These are phyloP conservation scores for Sminthurides aquaticus DNA, from an alignment of 2,888 invertebrate genomes.

Conservation along the genomic window DNA sequence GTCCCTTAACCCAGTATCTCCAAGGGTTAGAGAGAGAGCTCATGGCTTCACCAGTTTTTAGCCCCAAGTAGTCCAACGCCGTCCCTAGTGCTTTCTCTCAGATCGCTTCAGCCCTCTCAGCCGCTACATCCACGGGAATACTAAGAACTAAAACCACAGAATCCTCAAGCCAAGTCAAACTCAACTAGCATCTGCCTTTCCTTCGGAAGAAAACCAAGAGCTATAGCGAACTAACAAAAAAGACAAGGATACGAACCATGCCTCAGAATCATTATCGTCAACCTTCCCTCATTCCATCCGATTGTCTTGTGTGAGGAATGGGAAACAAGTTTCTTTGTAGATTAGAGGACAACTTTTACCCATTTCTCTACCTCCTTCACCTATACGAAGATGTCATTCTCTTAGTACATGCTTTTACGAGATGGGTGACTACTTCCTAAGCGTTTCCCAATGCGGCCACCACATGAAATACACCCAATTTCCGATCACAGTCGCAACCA, in stretches of 20 bases:
- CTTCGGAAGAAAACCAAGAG: too few relatives aligned
- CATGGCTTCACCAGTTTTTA: neutral
- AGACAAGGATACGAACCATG: neutral
- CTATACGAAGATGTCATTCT: too few relatives aligned
- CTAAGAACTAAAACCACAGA: too few relatives aligned
- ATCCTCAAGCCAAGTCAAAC: too few relatives aligned
- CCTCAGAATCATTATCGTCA: neutral
- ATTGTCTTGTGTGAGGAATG: constrained; percentile 1
- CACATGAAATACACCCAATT: neutral
- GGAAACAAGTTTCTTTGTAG: constrained; percentile 1
- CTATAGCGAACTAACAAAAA: neutral
- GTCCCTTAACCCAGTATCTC: too few relatives aligned
- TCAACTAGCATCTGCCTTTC: too few relatives aligned
- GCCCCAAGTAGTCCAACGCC: neutral
- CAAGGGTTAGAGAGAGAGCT: too few relatives aligned
- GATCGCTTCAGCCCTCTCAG: neutral
- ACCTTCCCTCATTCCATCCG: constrained; percentile 1
- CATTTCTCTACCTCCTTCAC: neutral
- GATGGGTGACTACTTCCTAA: neutral
- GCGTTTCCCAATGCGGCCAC: neutral
- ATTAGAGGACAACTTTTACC: constrained; percentile 3
- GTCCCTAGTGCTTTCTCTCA: neutral
- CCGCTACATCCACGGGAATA: too few relatives aligned
- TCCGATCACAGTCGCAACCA: neutral
- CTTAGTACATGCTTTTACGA: neutral